Conservation (phyloP, 2,888 invertebrate species). For the Physocephala rufipes region DNA sequence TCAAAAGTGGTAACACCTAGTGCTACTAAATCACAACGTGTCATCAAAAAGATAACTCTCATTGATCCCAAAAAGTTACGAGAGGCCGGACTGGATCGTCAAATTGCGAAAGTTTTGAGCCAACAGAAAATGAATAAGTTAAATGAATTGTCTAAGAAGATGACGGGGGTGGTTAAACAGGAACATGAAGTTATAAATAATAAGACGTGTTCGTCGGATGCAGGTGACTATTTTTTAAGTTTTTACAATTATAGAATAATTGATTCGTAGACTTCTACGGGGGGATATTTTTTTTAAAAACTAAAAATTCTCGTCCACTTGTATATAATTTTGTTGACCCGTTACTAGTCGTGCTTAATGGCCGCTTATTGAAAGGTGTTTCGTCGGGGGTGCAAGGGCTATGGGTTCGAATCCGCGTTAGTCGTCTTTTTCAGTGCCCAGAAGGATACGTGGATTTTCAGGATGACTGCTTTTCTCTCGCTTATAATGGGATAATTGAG, state of each 20-base stretch:
- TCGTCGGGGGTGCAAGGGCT: no score
- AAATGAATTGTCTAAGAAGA: conserved; percentile 15
- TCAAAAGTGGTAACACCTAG: neutral
- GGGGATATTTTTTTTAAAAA: neutral
- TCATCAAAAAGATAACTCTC: conserved; percentile 56
- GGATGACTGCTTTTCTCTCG: no score
- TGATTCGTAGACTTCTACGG: neutral
- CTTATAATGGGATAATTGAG: no score
- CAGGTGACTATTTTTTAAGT: neutral
- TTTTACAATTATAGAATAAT: neutral
- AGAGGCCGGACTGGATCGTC: conserved; percentile 56
- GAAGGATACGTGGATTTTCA: no score
- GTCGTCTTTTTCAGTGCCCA: no score
- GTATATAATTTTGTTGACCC: no score
- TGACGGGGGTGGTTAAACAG: no score
- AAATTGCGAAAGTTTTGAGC: conserved; percentile 58
- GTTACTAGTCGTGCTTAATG: no score
- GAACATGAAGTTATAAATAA: neutral
- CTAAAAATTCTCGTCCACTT: conserved; percentile 10
- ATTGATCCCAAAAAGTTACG: conserved; percentile 61
- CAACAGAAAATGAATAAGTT: conserved; percentile 47
- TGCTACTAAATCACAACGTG: conserved; percentile 45
- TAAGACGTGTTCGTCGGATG: neutral
- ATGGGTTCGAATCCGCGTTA: no score
- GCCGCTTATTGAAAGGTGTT: no score